Evolutionary conservation across 2,797 vertebrate genomes (phyloP).

Genomic region (Nothura maculosa): DNA sequence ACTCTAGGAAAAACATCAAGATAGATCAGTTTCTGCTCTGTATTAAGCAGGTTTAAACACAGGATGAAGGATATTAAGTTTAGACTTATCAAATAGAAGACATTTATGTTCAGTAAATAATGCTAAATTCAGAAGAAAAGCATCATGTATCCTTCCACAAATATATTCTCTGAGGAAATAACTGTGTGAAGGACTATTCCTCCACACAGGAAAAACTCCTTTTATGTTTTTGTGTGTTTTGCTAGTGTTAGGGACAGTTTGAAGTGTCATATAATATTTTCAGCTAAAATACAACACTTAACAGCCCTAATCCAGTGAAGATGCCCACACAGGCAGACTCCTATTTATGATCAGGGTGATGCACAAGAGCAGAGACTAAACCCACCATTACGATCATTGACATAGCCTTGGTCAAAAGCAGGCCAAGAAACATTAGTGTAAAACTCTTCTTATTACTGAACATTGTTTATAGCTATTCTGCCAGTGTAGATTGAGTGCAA

Average conservation of each 20-base stretch:
- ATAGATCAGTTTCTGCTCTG: background rate
- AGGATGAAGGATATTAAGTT: background rate
- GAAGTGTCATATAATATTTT: slow-evolving; percentile 38
- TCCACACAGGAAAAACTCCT: background rate
- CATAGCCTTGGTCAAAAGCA: slow-evolving; percentile 18
- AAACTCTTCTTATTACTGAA: slow-evolving; percentile 19
- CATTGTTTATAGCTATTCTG: slow-evolving; percentile 31
- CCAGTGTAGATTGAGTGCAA: background rate
- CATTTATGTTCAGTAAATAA: slow-evolving; percentile 4
- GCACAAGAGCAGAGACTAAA: slow-evolving; percentile 29
- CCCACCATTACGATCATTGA: slow-evolving; percentile 52
- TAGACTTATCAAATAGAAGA: background rate
- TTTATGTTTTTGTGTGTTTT: slow-evolving; percentile 9
- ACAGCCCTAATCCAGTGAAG: slow-evolving; percentile 8
- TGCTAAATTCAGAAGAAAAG: slow-evolving; percentile 7
- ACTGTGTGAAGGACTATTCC: background rate
- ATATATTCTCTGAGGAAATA: slow-evolving; percentile 26
- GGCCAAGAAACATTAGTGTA: slow-evolving; percentile 5
- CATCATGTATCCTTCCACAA: background rate
- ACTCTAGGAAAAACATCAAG: background rate
- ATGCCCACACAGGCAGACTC: background rate
- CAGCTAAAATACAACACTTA: slow-evolving; percentile 40
- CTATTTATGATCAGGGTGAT: slow-evolving; percentile 50
- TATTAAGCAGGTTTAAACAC: background rate
- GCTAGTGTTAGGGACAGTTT: background rate